Conservation (phyloP, 2,888 invertebrate species). For the Drosophila tanythrix region DNA sequence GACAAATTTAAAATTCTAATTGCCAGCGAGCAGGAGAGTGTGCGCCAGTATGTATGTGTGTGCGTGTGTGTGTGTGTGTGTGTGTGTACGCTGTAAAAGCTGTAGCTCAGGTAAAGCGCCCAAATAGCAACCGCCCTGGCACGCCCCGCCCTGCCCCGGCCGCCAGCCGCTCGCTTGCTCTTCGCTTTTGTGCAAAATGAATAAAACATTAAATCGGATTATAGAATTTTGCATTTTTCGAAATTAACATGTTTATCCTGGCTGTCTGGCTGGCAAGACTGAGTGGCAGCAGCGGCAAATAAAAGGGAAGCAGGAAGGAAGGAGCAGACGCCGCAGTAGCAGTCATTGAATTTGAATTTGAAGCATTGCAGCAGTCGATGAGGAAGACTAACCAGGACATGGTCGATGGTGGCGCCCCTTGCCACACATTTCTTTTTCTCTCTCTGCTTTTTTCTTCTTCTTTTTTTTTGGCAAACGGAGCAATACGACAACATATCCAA, state of each 20-base stretch:
- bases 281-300: constrained; percentile 16
- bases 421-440: constrained; percentile 16
- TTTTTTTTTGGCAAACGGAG: constrained; percentile 21
- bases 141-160: not conserved
- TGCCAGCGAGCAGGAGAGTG: constrained; percentile 48
- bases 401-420: constrained; percentile 34
- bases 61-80: constrained; percentile 14
- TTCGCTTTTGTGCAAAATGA: constrained; percentile 70
- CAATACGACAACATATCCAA: constrained; percentile 16
- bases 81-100: constrained; percentile 13
- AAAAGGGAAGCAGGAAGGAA: constrained; percentile 3
- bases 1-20: constrained; percentile 76
- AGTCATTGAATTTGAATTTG: constrained; percentile 54
- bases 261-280: constrained; percentile 10
- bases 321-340: constrained; percentile 32
- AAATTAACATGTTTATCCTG: constrained; percentile 80
- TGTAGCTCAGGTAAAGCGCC: constrained; percentile 26
- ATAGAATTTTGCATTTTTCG: constrained; percentile 80
- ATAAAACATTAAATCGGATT: constrained; percentile 81
- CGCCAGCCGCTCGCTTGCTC: constrained; percentile 24
- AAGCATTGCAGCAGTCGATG: constrained; percentile 50
- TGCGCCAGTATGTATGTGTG: constrained; percentile 32
- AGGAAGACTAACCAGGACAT: constrained; percentile 2
- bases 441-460: not conserved
- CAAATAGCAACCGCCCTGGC: not conserved